A percentile compares a stretch with the other conserved stretches of the same genome.
These are phyloP conservation scores for Drosophila rufa DNA, from an alignment of 1,140 invertebrate genomes.

Conservation along the genomic window DNA sequence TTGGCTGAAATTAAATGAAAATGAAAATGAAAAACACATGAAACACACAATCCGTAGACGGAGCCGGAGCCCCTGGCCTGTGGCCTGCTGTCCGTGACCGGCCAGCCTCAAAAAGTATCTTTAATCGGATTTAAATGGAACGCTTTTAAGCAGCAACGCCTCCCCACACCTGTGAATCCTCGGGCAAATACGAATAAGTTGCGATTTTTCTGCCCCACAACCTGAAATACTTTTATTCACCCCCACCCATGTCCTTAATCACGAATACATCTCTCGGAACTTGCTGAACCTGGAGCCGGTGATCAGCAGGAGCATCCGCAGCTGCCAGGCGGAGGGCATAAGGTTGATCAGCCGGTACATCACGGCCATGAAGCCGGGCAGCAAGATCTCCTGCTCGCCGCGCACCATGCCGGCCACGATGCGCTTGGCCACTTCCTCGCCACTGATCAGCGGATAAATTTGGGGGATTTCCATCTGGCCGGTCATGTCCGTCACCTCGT, in stretches of 20 bases:
- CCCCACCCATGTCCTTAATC: not conserved
- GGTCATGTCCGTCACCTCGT: conserved; percentile 20
- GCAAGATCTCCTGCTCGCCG: conserved; percentile 52
- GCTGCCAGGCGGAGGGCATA: conserved; percentile 53
- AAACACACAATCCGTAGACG: conserved; percentile 10
- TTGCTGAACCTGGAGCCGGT: not conserved
- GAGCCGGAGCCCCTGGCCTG: conserved; percentile 16
- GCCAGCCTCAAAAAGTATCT: conserved; percentile 29
- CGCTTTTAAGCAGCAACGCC: conserved; percentile 11
- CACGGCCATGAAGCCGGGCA: conserved; percentile 24
- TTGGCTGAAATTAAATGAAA: conserved; percentile 31
- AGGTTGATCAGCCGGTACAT: conserved; percentile 11
- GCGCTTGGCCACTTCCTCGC: conserved; percentile 33
- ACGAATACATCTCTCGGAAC: conserved; percentile 7
- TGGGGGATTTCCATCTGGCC: not conserved
- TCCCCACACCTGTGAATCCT: not conserved
- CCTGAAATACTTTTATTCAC: conserved; percentile 13
- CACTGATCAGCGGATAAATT: conserved; percentile 54
- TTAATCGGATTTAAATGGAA: conserved; percentile 45
- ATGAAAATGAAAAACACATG: conserved; percentile 42
- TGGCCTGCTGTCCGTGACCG: conserved; percentile 31
- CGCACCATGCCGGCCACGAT: conserved; percentile 53
- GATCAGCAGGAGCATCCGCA: not conserved
- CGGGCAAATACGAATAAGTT: not conserved
- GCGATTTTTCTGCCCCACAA: not conserved